Percentiles rank a stretch among this genome's conserved stretches.
Evolutionary conservation across 37 sponge, comb jelly and placozoan genomes (phyloP).

Genomic region (Oopsacas minuta): DNA sequence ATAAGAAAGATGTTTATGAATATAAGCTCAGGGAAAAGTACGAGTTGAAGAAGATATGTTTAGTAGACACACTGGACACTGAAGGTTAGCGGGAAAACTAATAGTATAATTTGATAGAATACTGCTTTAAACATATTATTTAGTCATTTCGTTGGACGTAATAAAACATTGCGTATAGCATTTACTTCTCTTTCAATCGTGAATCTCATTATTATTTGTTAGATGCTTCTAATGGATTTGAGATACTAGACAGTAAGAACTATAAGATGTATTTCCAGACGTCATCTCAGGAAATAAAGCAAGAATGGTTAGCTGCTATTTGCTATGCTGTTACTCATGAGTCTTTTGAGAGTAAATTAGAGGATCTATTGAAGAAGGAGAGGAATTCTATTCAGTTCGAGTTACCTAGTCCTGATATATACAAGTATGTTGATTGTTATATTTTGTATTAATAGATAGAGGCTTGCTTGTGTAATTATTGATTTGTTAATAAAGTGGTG

Average conservation of each 20-base stretch:
- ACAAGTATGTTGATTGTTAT: not conserved
- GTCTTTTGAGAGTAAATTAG: not conserved
- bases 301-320: not conserved
- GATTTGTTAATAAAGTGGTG: too few species aligned
- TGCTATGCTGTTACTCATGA: not conserved
- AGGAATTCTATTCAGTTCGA: not conserved
- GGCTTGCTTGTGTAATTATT: too few species aligned
- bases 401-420: not conserved
- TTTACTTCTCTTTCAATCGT: too few species aligned
- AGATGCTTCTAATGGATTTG: not conserved
- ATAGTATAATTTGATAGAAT: too few species aligned
- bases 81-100: too few species aligned
- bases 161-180: too few species aligned
- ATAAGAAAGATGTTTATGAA: not conserved
- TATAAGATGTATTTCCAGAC: not conserved
- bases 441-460: too few species aligned
- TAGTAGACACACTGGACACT: conserved; percentile 40
- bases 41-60: conserved; percentile 47
- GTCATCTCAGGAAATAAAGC: not conserved
- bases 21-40: conserved; percentile 69
- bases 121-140: too few species aligned
- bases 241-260: not conserved
- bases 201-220: too few species aligned
- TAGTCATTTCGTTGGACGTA: too few species aligned
- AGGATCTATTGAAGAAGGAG: not conserved